phyloP scores from a whole-genome alignment of 2,797 vertebrate species.

The Valencia hispanica region DNA sequence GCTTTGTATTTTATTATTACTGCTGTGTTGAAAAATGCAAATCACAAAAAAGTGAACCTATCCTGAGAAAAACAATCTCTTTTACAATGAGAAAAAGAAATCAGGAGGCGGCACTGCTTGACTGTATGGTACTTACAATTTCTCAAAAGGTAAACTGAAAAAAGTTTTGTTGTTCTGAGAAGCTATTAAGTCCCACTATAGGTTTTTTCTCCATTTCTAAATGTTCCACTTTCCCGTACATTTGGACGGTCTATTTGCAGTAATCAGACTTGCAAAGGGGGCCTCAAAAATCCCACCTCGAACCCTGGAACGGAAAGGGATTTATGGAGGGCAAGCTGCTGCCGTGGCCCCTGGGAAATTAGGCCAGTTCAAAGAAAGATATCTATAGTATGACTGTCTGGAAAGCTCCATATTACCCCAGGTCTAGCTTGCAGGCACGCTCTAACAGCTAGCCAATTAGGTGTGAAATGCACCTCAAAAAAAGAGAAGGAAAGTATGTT shows the following conservation, averaged over 20 bases:
- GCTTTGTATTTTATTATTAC: no score
- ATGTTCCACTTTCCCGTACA: conserved; percentile 35
- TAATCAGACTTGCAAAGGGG: conserved; percentile 46
- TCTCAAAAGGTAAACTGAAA: conserved; percentile 36
- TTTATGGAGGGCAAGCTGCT: conserved; percentile 60
- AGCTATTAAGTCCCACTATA: conserved; percentile 22
- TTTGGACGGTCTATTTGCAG: conserved; percentile 35
- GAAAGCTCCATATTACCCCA: conserved; percentile 43
- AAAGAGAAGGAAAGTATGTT: conserved; percentile 18
- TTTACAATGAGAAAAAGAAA: conserved; percentile 6
- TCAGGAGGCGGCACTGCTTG: conserved; percentile 3
- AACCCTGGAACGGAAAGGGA: conserved; percentile 39
- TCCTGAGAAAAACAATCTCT: background rate
- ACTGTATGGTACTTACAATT: conserved; percentile 15
- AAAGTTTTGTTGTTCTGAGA: conserved; percentile 31
- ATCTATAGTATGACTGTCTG: conserved; percentile 61
- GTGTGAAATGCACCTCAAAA: conserved; percentile 58
- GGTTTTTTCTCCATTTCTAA: conserved; percentile 39
- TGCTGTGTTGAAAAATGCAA: conserved; percentile 4
- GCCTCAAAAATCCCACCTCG: conserved; percentile 44
- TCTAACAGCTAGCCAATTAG: conserved; percentile 71
- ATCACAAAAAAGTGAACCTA: background rate
- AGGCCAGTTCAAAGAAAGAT: conserved; percentile 64
- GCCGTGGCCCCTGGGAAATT: conserved; percentile 74
- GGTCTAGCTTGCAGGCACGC: conserved; percentile 50